Evolutionary conservation across 2,113 vertebrate genomes (phyloP).

Genomic region (Atherinomorus stipes): DNA sequence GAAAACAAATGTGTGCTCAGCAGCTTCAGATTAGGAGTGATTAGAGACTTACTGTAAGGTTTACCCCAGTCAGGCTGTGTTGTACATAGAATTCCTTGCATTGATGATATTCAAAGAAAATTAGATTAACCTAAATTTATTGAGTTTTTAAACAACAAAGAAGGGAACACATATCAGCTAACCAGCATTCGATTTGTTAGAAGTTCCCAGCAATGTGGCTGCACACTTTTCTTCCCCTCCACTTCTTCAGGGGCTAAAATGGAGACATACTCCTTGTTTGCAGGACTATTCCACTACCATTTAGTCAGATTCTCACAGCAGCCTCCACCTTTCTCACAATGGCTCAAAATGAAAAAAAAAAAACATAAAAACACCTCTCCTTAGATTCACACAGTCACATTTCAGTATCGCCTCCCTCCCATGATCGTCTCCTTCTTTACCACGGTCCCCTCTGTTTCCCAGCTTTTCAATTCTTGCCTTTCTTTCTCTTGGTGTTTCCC

Average conservation of each 20-base stretch:
- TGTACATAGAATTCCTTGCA: no score
- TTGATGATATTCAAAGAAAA: neutral
- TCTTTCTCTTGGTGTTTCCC: slow-evolving; percentile 55
- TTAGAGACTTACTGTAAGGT: no score
- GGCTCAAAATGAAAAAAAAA: slow-evolving; percentile 25
- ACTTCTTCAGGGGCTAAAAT: slow-evolving; percentile 3
- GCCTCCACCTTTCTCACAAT: slow-evolving; percentile 23
- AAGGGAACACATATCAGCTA: neutral
- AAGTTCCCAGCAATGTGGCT: slow-evolving; percentile 23
- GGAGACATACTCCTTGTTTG: slow-evolving; percentile 35
- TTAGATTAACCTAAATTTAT: neutral
- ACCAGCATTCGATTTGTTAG: no score
- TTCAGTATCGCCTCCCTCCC: slow-evolving; percentile 32
- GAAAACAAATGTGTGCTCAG: no score
- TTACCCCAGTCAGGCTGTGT: no score
- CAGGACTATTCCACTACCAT: neutral
- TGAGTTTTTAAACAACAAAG: neutral
- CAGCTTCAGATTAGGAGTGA: no score
- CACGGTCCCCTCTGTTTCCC: slow-evolving; percentile 35
- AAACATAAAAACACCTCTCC: neutral
- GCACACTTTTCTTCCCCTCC: slow-evolving; percentile 1
- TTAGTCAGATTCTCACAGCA: slow-evolving; percentile 38
- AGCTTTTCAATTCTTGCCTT: slow-evolving; percentile 55
- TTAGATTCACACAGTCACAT: slow-evolving; percentile 22
- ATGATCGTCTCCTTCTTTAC: slow-evolving; percentile 24